Conservation (phyloP, 2,113 vertebrate genomes). For the Mixornis gularis region DNA sequence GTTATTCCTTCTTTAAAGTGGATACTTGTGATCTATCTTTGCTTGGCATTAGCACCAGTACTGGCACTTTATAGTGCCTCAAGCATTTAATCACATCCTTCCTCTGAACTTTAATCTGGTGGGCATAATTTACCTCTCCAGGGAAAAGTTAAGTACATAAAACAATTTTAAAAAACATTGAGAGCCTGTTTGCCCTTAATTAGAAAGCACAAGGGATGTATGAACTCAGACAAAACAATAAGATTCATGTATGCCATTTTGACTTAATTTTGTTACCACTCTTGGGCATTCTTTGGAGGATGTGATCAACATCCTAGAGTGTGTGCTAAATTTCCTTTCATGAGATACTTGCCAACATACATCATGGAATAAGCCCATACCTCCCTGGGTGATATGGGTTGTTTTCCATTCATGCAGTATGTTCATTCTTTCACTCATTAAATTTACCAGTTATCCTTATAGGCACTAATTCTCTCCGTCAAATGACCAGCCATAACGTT, state of each 20-base stretch:
- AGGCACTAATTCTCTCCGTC: not conserved
- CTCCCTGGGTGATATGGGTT: not conserved
- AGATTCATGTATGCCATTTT: not conserved
- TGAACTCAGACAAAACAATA: not conserved
- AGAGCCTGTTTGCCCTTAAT: slow-evolving; percentile 27
- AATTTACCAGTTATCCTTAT: not conserved
- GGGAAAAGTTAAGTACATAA: slow-evolving; percentile 38
- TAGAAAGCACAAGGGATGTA: not conserved
- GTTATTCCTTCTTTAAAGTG: not conserved
- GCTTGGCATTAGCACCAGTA: not conserved
- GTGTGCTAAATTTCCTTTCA: not conserved
- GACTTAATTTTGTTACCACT: not conserved
- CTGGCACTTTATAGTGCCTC: not conserved
- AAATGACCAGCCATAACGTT: not conserved
- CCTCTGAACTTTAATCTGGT: slow-evolving; percentile 43
- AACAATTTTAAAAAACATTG: slow-evolving; percentile 7
- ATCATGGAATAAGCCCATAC: not conserved
- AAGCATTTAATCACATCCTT: slow-evolving; percentile 37
- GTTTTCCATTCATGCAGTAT: not conserved
- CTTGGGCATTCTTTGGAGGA: not conserved
- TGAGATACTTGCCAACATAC: not conserved
- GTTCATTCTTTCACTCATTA: not conserved
- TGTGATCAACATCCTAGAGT: not conserved
- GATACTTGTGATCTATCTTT: not conserved
- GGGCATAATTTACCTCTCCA: slow-evolving; percentile 20